phyloP scores from a whole-genome alignment of 2,113 vertebrate genomes.

The Octodon degus region DNA sequence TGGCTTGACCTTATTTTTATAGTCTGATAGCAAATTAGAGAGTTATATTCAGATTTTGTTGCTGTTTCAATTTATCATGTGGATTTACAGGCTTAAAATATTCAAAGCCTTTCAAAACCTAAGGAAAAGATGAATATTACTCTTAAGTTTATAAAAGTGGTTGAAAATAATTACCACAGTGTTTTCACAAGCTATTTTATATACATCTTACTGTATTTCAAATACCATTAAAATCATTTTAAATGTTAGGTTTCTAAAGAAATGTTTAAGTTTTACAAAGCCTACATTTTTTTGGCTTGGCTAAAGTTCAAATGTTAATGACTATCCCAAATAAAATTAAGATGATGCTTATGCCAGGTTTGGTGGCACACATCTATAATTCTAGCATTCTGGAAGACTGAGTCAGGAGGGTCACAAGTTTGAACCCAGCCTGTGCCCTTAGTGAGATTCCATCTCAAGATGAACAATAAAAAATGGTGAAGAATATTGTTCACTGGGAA shows the following conservation, averaged over 20 bases:
- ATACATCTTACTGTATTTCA: neutral
- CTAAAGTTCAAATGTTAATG: constrained; percentile 36
- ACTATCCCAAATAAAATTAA: neutral
- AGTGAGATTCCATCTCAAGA: neutral
- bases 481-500: neutral
- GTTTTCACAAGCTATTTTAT: constrained; percentile 27
- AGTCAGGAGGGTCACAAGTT: neutral
- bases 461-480: neutral
- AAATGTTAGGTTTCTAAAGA: constrained; percentile 10
- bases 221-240: neutral
- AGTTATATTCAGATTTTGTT: neutral
- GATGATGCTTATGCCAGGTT: neutral
- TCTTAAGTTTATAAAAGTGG: constrained; percentile 44
- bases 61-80: neutral
- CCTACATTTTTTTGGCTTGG: neutral
- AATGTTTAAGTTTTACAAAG: neutral
- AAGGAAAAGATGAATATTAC: constrained; percentile 43
- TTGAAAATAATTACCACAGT: neutral
- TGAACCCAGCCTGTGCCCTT: neutral
- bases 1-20: neutral
- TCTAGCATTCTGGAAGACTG: neutral
- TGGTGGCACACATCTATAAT: neutral
- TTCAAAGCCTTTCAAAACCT: neutral
- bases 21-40: neutral
- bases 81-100: constrained; percentile 35